Evolutionary conservation across 2,797 vertebrate species (phyloP), one percentile per base, ranked within the genome.

Genomic region (Lophotriccus pileatus): DNA sequence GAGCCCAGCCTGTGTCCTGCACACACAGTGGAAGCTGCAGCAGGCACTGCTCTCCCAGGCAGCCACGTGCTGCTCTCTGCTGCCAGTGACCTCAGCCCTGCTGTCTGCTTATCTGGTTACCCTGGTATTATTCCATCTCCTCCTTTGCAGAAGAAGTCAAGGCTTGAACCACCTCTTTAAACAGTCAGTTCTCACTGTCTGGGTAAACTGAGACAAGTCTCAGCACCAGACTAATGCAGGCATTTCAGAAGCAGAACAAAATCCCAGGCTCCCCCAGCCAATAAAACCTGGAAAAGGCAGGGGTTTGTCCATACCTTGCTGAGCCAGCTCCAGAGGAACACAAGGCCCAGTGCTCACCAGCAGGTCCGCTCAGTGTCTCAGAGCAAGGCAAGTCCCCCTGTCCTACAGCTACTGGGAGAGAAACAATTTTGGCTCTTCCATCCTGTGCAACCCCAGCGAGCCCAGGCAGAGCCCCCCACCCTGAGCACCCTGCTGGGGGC

Each of bases 401-500:
- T 66, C 58, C 56, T 43, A 25, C 44, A 5, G 36, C 12, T 34
- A 32, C 7, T 80, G 76, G 36, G 67, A 68, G 19, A 69, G 27
- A 44, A 83, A 41, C 2, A 32, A 36, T 18, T 73, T 12, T 49
- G 73, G 59, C 36, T 75, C 5, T 36, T 68, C 50, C 55, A 66
- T 2, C 5, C 8, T 19, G 11, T 30, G n/a, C 69, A 75, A 74
- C 0, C 21, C 8, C 64, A 67, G 55, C 39, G 64, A 28, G 2
- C 47, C 27, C 12, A 12, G 47, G 50, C n/a, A 27, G 55, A 86
- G 63, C n/a, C 24, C 19, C 28, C 30, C 2, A 0, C 12, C 16
- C 63, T 14, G 59, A 0, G 27, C 47, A 52, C 74, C 36, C 2
- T 8, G 19, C 69, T 14, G 44, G 43, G 53, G 2, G 0, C n/a